Evolutionary conservation across 2,888 invertebrate genomes (phyloP), one percentile per base, ranked within the genome.

Genomic region (Campaea margaritaria): DNA sequence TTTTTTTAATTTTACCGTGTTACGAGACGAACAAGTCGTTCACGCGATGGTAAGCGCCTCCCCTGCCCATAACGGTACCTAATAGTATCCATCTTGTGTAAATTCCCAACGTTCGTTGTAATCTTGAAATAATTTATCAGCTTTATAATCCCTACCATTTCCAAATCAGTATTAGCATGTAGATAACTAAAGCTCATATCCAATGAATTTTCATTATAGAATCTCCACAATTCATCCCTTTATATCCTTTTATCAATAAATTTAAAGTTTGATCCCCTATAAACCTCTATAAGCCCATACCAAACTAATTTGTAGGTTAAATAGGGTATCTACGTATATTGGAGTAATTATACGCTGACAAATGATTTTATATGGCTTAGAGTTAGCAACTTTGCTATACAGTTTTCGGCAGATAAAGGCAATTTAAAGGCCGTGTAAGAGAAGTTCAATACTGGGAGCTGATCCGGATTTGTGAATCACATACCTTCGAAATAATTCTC

Each of bases 221-320:
- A 65, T 70, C 46, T 58, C 70, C 67, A 75, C 76, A 75, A 72
- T 78, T 76, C 69, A 75, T 67, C 64, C 72, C 45, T 31, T 36
- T 56, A 72, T 73, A 78, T 72, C 79, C 75, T 74, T 72, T 73
- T 76, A 77, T 78, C 79, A 73, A 78, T 78, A 78, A 78, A 78
- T 78, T 75, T 76, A 67, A 75, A 76, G 62, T 74, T 74, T 68
- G 67, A 74, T 62, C 70, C 62, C 60, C 61, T 65, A 72, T 72
- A 77, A 78, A 62, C 76, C 69, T 48, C 49, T 61, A 58, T 65
- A 66, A 68, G 68, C 72, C 65, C 52, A 68, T 65, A 69, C 64
- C 68, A 62, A 61, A 72, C 75, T 77, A 78, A 78, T 78, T 78
- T 78, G 77, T 73, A 59, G 68, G 68, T 68, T 66, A 67, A 73